Evolutionary conservation across 1,140 invertebrate species (phyloP), one percentile per base, ranked within the genome.

Genomic region (Drosophila obscura): DNA sequence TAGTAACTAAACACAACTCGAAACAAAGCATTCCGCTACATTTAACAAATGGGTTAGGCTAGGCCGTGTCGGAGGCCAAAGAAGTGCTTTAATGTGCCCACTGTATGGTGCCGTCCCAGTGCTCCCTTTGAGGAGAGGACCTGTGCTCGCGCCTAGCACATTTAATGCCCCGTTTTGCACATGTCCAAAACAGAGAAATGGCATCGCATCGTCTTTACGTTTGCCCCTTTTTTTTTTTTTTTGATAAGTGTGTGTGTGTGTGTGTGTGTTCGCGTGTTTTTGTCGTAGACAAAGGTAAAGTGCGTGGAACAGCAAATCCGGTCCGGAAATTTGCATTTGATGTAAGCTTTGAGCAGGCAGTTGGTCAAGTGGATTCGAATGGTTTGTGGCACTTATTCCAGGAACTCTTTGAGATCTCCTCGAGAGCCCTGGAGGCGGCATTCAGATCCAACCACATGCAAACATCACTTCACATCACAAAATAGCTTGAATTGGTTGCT

Each of bases 11-110:
- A 75, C 69, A 66, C 52, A 82, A 77, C 66, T 81, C 52, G 65
- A 78, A 87, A 85, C 82, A 87, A 88, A 63, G 71, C 71, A 60
- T 85, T 55, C 87, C 82, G 75, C 60, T 85, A 85, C 82, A 85
- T 85, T 85, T 73, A 85, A 82, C 82, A 85, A 85, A 88, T 85
- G 83, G 82, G 83, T 78, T 85, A 64, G 60, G 2, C 0, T 24
- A 62, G 31, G 31, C 59, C 45, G 15, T 45, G 45, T 58, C 41
- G 46, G 46, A 13, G 55, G 22, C 22, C 0, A 13, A 44, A 56
- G 49, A 60, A 59, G 43, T 48, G 79, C 74, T 74, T 62, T 50
- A 77, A 79, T 59, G 55, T 15, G 57, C 52, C 19, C 19, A 1
- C 19, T 19, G 19, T 19, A 19, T 19, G 19, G 1, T 1, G 0